These are phyloP conservation scores for Pomacea maculata DNA, from an alignment of 1,140 invertebrate genomes.

Conservation along the genomic window DNA sequence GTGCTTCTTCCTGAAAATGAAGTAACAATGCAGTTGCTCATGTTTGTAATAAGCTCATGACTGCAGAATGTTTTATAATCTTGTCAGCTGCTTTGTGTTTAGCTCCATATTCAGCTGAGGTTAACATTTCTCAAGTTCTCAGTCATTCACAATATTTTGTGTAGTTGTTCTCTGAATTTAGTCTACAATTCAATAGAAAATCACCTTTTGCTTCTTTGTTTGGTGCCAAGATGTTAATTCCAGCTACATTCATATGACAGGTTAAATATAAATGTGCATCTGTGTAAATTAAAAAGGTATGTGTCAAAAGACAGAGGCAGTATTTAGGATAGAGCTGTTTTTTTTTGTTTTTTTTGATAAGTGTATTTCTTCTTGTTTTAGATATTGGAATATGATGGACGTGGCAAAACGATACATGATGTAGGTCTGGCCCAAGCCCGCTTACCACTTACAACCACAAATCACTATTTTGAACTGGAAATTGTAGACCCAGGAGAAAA, in stretches of 20 bases:
- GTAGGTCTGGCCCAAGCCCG: conserved; percentile 72
- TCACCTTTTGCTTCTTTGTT: no score
- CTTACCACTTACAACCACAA: conserved; percentile 68
- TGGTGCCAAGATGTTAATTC: no score
- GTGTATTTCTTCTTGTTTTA: conserved; percentile 39
- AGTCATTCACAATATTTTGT: no score
- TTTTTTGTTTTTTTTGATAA: not conserved
- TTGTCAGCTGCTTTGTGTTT: no score
- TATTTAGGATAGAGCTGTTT: not conserved
- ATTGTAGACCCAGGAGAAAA: conserved; percentile 72
- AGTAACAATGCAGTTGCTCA: not conserved
- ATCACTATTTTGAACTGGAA: conserved; percentile 73
- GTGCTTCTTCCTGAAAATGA: not conserved
- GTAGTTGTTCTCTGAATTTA: no score
- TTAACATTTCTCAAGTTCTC: no score
- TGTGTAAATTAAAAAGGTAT: not conserved
- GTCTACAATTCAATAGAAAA: no score
- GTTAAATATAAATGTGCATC: not conserved
- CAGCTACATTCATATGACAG: no score
- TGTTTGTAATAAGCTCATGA: not conserved
- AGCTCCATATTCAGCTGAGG: no score
- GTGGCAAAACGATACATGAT: conserved; percentile 70
- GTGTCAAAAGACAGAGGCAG: not conserved
- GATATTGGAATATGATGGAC: conserved; percentile 70
- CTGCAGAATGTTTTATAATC: no score